phyloP scores from a whole-genome alignment of 2,797 vertebrate genomes.

The Rhinophrynus dorsalis region DNA sequence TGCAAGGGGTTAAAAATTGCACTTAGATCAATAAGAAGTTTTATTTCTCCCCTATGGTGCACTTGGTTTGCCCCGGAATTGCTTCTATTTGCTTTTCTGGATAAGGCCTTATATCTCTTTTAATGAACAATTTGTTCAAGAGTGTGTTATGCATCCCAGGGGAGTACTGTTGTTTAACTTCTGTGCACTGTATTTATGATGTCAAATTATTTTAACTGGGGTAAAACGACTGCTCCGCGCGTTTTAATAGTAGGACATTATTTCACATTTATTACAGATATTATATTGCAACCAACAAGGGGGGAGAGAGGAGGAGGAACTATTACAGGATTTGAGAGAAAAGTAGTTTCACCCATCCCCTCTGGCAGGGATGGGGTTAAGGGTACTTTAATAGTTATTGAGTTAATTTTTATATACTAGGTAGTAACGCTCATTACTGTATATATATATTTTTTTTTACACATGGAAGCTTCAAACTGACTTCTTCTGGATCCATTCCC shows the following conservation, averaged over 20 bases:
- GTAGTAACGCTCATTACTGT: neutral
- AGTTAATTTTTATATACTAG: neutral
- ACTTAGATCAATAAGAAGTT: too few species aligned
- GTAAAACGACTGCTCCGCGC: neutral
- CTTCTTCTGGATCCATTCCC: too few species aligned
- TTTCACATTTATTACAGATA: constrained; percentile 18
- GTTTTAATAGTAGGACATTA: constrained; percentile 8
- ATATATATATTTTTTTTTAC: too few species aligned
- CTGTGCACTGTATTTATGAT: constrained; percentile 31
- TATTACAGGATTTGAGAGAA: neutral
- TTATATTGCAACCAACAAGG: neutral
- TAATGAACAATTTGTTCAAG: constrained; percentile 44
- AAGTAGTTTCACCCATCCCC: neutral
- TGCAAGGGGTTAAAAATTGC: too few species aligned
- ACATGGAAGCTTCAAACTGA: too few species aligned
- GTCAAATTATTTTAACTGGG: constrained; percentile 14
- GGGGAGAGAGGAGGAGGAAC: neutral
- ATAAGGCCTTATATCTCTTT: constrained; percentile 38
- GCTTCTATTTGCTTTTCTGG: too few species aligned
- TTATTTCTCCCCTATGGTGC: too few species aligned
- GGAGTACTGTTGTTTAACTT: constrained; percentile 8
- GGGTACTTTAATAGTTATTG: neutral
- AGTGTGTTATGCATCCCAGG: constrained; percentile 14
- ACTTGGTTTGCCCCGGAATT: too few species aligned
- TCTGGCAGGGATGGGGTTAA: neutral